Evolutionary conservation across 2,113 vertebrate genomes (phyloP), one percentile per base, ranked within the genome.

Genomic region (Cryptotis parvus): DNA sequence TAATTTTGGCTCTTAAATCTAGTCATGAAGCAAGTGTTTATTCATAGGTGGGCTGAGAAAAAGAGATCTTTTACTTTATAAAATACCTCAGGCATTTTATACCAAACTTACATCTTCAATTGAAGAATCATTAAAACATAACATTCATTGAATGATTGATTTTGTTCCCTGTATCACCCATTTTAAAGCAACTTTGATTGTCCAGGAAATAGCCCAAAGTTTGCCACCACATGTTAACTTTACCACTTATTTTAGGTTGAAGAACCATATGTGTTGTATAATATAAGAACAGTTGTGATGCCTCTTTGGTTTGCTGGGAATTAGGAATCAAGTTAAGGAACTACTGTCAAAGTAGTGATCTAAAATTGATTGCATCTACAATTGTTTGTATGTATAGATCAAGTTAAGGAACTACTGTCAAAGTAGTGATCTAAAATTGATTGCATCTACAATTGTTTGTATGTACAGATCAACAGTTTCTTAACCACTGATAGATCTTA

Each of bases 71-170:
- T 65, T 65, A 37, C 3, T 14, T 49, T 49, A 45, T 55, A 39
- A 16, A 61, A 49, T 39, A 22, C 9, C n/a, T 41, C 4, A 39
- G 1, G 9, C 39, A 35, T 58, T 65, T 74, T 61, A 26, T 85
- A 22, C 18, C 69, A 90, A 84, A 75, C 77, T 63, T 63, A 84
- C 1, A 89, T 4, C n/a, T 93, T 93, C 52, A 91, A 52, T 33
- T 68, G 20, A 68, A 86, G 14, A 75, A 80, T 92, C 12, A 72
- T 61, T 76, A 83, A 26, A 93, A 29, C 4, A 52, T 16, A 85
- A 91, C 29, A 35, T 9, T 58, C 52, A 83, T 0, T 41, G 29
- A 68, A 65, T 4, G 29, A 81, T n/a, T 65, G n/a, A 68, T 9
- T 55, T 88, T 93, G 73, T 81, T 55, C 73, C 20, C 63, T 80